These are phyloP conservation scores for Takifugu ocellatus DNA, from an alignment of 2,797 vertebrate genomes.

Conservation along the genomic window DNA sequence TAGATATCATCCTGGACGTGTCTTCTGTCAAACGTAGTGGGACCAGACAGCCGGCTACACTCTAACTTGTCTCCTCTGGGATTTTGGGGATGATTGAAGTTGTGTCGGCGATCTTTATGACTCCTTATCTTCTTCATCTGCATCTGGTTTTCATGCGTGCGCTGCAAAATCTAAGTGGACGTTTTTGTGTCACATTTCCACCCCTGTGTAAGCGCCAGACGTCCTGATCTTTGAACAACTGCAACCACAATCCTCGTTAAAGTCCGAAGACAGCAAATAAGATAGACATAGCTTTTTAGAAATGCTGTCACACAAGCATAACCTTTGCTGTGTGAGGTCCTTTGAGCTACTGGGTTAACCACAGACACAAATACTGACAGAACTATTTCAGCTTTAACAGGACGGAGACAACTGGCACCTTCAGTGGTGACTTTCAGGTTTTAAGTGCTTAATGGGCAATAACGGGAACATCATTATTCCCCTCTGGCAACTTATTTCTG, in stretches of 20 bases:
- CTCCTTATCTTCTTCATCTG: constrained; percentile 33
- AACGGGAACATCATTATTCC: constrained; percentile 43
- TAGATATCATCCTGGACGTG: too few species aligned
- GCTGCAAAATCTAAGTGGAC: not conserved
- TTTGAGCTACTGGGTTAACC: constrained; percentile 38
- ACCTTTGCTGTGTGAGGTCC: constrained; percentile 12
- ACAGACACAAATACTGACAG: constrained; percentile 14
- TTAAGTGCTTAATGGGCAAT: constrained; percentile 57
- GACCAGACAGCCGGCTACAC: too few species aligned
- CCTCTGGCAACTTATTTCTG: constrained; percentile 44
- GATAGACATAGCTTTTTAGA: not conserved
- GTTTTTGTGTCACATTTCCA: constrained; percentile 13
- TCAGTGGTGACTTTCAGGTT: constrained; percentile 52
- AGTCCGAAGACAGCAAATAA: not conserved
- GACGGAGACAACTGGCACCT: constrained; percentile 17
- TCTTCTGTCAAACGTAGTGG: too few species aligned
- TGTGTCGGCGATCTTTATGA: constrained; percentile 34
- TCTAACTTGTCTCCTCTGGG: constrained; percentile 29
- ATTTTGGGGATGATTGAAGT: constrained; percentile 57
- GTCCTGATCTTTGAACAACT: constrained; percentile 6
- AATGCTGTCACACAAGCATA: constrained; percentile 4
- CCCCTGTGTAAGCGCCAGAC: constrained; percentile 23
- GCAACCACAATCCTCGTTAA: not conserved
- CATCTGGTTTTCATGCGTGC: constrained; percentile 6
- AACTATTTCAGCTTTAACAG: constrained; percentile 26